A percentile compares a stretch with the other conserved stretches of the same genome.
Conservation (phyloP, 1,140 invertebrate genomes). For the Drosophila grimshawi region DNA sequence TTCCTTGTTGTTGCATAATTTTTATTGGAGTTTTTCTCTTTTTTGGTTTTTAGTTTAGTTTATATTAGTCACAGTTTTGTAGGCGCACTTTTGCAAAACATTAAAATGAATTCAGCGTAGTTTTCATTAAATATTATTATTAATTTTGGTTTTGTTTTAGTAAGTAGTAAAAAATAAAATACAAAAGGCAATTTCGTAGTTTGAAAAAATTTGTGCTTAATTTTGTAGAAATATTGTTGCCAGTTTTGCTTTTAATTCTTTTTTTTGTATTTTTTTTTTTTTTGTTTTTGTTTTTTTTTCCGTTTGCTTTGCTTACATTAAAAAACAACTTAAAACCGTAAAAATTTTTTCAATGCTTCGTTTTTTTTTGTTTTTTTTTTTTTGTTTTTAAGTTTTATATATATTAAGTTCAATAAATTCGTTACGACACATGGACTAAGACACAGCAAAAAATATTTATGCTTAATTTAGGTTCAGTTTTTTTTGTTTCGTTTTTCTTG, state of each 20-base stretch:
- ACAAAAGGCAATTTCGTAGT: slow-evolving; percentile 76
- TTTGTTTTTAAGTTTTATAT: slow-evolving; percentile 51
- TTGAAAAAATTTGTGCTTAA: slow-evolving; percentile 75
- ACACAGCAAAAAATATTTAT: slow-evolving; percentile 82
- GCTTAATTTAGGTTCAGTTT: slow-evolving; percentile 75
- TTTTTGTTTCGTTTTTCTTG: slow-evolving; percentile 19
- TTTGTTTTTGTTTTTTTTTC: slow-evolving; percentile 18
- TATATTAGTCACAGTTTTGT: slow-evolving; percentile 76
- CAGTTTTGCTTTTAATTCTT: slow-evolving; percentile 45
- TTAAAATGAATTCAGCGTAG: slow-evolving; percentile 73
- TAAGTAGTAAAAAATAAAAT: slow-evolving; percentile 72
- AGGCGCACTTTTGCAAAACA: slow-evolving; percentile 64
- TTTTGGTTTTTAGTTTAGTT: slow-evolving; percentile 32
- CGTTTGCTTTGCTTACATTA: slow-evolving; percentile 38
- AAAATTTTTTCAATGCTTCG: slow-evolving; percentile 36
- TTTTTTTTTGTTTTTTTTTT: slow-evolving; percentile 27
- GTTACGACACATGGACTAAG: slow-evolving; percentile 82
- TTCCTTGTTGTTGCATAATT: slow-evolving; percentile 12
- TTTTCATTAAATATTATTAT: slow-evolving; percentile 54
- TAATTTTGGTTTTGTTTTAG: slow-evolving; percentile 32
- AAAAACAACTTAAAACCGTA: slow-evolving; percentile 52
- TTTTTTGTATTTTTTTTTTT: slow-evolving; percentile 29
- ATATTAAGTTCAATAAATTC: slow-evolving; percentile 78
- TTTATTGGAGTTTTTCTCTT: slow-evolving; percentile 48
- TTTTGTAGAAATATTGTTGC: slow-evolving; percentile 75